phyloP scores from a whole-genome alignment of 2,113 vertebrate genomes.

The Parotia lawesii region DNA sequence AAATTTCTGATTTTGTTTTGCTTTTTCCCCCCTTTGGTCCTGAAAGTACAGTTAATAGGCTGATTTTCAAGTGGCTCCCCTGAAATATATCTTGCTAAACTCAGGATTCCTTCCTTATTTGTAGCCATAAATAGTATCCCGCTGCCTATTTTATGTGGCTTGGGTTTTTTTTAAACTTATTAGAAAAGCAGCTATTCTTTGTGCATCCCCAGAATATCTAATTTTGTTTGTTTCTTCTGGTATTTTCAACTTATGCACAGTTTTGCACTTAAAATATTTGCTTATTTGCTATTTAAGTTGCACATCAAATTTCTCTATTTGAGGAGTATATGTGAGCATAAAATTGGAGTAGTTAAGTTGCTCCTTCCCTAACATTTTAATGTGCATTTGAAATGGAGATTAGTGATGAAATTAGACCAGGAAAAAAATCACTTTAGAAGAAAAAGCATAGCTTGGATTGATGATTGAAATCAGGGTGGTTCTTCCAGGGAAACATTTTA shows the following conservation, averaged over 20 bases:
- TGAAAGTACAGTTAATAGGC: background rate
- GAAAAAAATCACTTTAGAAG: background rate
- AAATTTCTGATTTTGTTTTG: background rate
- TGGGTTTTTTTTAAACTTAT: background rate
- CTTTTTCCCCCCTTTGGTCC: background rate
- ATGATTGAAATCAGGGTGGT: background rate
- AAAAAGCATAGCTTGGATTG: background rate
- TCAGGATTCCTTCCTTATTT: background rate
- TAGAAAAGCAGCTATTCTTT: background rate
- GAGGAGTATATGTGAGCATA: background rate
- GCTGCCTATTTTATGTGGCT: background rate
- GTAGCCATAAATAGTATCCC: background rate
- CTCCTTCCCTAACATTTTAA: background rate
- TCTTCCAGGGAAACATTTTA: background rate
- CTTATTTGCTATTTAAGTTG: conserved; percentile 1
- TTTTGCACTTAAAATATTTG: conserved; percentile 15
- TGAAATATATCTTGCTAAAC: background rate
- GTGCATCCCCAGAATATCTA: background rate
- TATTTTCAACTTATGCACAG: background rate
- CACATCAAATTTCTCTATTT: background rate
- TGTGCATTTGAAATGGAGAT: conserved; percentile 23
- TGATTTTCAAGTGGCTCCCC: background rate
- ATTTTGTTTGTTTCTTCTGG: background rate
- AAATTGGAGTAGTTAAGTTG: background rate
- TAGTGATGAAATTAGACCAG: background rate